A percentile compares a stretch with the other conserved stretches of the same genome.
phyloP scores from a whole-genome alignment of 2,113 vertebrate species.

The Tetrao urogallus region DNA sequence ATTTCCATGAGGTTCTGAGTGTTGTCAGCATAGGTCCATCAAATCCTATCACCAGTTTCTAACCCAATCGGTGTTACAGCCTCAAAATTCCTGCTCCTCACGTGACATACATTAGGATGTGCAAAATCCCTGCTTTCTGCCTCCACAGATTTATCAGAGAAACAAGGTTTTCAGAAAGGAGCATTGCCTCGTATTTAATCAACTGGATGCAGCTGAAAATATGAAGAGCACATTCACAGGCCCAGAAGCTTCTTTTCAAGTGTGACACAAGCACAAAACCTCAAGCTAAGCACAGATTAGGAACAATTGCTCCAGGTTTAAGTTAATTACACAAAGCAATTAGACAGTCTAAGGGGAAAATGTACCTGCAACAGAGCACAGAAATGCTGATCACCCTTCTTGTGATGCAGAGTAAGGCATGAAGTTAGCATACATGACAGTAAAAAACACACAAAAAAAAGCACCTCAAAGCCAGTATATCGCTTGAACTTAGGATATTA shows the following conservation, averaged over 20 bases:
- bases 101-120: fast-evolving
- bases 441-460: neutral
- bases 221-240: neutral
- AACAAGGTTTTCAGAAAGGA: neutral
- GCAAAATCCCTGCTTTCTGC: neutral
- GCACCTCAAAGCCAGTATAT: neutral
- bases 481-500: neutral
- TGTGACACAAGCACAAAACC: neutral
- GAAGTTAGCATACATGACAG: neutral
- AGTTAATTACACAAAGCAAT: neutral
- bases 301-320: neutral
- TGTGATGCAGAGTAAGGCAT: neutral
- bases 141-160: neutral
- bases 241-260: neutral
- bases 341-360: neutral
- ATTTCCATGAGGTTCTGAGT: neutral
- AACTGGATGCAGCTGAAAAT: neutral
- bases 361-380: neutral
- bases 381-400: neutral
- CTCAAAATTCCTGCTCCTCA: fast-evolving
- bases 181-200: neutral
- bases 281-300: neutral
- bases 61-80: fast-evolving
- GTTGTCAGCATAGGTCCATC: neutral
- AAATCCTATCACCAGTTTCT: neutral